phyloP scores from a whole-genome alignment of 2,888 invertebrate species.

The Caenorhabditis drosophilae region DNA sequence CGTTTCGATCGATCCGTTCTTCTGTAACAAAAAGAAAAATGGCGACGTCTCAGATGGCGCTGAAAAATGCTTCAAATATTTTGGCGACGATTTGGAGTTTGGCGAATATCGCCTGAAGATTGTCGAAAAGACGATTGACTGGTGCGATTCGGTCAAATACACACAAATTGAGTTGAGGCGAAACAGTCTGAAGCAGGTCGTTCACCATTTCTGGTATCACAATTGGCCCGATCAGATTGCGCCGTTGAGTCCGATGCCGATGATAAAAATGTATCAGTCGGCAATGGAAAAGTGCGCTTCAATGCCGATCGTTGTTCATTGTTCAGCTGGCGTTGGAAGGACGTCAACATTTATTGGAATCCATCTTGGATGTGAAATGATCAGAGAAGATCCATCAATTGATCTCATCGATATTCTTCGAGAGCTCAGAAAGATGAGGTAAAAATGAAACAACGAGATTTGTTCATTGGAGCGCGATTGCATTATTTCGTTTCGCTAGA shows the following conservation, averaged over 20 bases:
- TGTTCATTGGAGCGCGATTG: too few relatives aligned
- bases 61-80: constrained; percentile 28
- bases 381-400: constrained; percentile 9
- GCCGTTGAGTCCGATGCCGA: constrained; percentile 27
- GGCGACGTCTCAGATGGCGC: neutral
- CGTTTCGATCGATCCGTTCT: too few relatives aligned
- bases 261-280: constrained; percentile 17
- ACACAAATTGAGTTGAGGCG: constrained; percentile 2
- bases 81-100: constrained; percentile 1
- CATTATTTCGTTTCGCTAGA: too few relatives aligned
- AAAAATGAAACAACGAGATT: neutral
- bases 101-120: constrained; percentile 31
- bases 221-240: constrained; percentile 39
- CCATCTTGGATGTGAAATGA: constrained; percentile 14
- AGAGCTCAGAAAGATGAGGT: constrained; percentile 27
- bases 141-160: constrained; percentile 18
- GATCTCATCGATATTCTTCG: constrained; percentile 14
- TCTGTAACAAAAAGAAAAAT: too few relatives aligned
- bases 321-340: constrained; percentile 33
- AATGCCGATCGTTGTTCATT: constrained; percentile 29
- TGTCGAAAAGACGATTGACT: constrained; percentile 10
- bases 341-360: constrained; percentile 37
- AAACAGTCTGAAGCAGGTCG: constrained; percentile 6
- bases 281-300: constrained; percentile 9
- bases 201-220: constrained; percentile 27